phyloP scores from a whole-genome alignment of 2,797 vertebrate genomes.

The Phaenicophaeus curvirostris region DNA sequence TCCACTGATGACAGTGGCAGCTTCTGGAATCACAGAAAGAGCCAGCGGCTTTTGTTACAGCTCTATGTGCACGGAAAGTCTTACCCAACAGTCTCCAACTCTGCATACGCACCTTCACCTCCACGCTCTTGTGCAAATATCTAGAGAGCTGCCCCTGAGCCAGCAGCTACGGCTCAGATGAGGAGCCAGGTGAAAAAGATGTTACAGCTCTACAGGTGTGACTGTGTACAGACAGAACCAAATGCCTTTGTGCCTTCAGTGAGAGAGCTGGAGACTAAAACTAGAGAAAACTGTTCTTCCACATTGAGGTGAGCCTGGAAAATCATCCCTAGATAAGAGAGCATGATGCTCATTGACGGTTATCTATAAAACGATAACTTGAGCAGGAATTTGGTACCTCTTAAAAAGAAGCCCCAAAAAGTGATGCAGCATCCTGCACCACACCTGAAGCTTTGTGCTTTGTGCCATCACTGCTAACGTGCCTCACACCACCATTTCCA shows the following conservation, averaged over 20 bases:
- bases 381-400: not conserved
- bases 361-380: not conserved
- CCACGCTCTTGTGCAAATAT: not conserved
- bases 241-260: not conserved
- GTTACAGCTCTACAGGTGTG: not conserved
- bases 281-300: not conserved
- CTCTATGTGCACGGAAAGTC: not conserved
- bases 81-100: not conserved
- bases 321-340: not conserved
- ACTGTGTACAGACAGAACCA: not conserved
- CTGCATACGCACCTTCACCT: not conserved
- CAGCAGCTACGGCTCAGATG: not conserved
- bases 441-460: fast-evolving
- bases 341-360: not conserved
- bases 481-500: not conserved
- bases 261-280: not conserved
- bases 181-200: not conserved
- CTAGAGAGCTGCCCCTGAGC: not conserved
- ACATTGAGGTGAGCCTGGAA: not conserved
- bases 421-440: not conserved
- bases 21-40: not conserved
- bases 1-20: not conserved
- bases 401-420: not conserved
- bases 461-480: not conserved
- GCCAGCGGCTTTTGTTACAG: not conserved